Base-by-base conservation (phyloP, 2,797 vertebrate species). In the Crenichthys baileyi region DNA sequence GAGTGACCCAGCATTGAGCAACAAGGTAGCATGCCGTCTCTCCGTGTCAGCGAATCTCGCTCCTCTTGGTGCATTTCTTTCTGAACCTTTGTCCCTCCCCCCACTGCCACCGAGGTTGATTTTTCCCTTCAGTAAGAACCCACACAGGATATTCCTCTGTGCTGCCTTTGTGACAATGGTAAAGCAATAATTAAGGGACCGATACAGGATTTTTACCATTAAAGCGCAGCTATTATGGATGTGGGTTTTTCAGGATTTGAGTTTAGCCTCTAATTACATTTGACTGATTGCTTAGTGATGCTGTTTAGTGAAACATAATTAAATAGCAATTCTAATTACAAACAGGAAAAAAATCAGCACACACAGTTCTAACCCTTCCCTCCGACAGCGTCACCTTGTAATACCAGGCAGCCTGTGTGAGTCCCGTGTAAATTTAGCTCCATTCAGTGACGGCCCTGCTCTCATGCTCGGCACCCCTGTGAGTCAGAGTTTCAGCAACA, bases 401-500 rank as follows among this genome's bases (percentile, higher is more conserved):
- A 88, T 89, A 67, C 80, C 86, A 88, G 88, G 87, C 91, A 91
- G 83, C 80, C 18, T 89, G 88, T 80, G 73, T 85, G 84, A 90
- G 87, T 83, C 76, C 46, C 36, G 77, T 82, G 26, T 91, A 90
- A 91, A 89, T 90, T 91, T 91, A 90, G 81, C 80, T 81, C 80
- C 71, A 81, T 88, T 92, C 73, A 91, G 41, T 79, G 81, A 79
- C 70, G 76, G 78, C 88, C 46, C n/a, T 9, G 78, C 76, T 83
- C 85, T 78, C 77, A 68, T 31, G 73, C 83, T 74, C 78, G 79
- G 81, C 82, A 72, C 87, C 80, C 74, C 80, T 70, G 81, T 91
- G 91, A 94, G 82, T 93, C 91, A 92, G 73, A 85, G 89, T 87
- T 90, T 88, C 87, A 89, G 73, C 73, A 71, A 89, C 89, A 93